These are phyloP conservation scores for Pyrgilauda ruficollis DNA, from an alignment of 2,113 vertebrate species.

Conservation along the genomic window DNA sequence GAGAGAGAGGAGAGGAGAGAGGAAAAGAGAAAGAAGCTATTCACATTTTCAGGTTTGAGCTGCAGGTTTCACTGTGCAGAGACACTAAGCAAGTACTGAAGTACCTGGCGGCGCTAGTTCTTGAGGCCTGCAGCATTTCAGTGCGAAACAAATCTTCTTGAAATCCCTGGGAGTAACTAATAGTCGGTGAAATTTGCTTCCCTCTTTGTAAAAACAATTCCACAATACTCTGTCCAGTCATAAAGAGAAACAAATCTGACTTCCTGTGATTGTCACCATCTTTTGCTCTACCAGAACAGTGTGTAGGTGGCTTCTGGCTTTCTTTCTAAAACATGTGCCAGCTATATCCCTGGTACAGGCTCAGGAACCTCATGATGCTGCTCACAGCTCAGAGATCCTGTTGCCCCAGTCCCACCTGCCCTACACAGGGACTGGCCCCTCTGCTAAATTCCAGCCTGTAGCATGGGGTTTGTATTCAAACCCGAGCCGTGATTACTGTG, in stretches of 20 bases:
- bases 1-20: background rate
- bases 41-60: background rate
- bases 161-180: background rate
- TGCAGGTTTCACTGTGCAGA: background rate
- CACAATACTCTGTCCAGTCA: background rate
- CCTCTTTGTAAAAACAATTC: background rate
- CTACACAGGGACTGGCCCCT: background rate
- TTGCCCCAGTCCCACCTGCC: background rate
- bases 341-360: accelerated
- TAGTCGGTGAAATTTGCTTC: background rate
- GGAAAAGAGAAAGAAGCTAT: background rate
- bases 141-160: background rate
- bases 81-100: background rate
- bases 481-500: background rate
- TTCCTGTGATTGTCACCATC: background rate
- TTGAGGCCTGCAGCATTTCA: background rate
- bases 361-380: background rate
- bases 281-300: background rate
- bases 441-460: background rate
- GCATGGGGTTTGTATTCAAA: background rate
- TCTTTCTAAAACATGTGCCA: background rate
- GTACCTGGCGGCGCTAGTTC: background rate
- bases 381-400: background rate
- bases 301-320: background rate
- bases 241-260: background rate